phyloP scores from a whole-genome alignment of 2,797 vertebrate species.

The Tenualosa ilisha region DNA sequence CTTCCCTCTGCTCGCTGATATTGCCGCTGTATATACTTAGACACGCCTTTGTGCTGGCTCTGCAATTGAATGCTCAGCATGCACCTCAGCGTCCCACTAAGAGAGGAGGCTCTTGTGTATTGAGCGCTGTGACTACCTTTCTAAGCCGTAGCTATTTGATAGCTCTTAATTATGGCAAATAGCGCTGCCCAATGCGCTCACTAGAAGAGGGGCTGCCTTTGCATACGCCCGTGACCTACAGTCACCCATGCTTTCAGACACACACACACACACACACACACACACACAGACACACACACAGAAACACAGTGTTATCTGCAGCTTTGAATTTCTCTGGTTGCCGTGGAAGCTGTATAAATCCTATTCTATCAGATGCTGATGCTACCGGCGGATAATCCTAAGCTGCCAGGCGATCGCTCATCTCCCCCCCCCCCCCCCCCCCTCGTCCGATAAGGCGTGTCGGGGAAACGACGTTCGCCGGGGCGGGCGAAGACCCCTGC shows the following conservation, averaged over 20 bases:
- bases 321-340: not conserved
- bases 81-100: not conserved
- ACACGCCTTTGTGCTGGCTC: not conserved
- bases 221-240: not conserved
- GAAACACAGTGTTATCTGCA: not conserved
- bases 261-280: not conserved
- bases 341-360: not conserved
- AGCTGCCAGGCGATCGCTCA: not conserved
- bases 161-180: not conserved
- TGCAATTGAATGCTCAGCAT: not conserved
- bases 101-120: not conserved
- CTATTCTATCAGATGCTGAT: not conserved
- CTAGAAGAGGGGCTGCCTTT: not conserved
- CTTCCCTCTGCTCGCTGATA: not conserved
- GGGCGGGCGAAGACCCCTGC: too few relatives aligned
- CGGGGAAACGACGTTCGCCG: not conserved
- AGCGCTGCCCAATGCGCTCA: not conserved
- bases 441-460: not conserved
- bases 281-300: not conserved
- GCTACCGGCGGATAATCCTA: not conserved
- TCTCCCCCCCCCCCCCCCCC: not conserved
- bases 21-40: not conserved
- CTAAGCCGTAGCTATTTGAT: not conserved
- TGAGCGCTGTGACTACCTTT: too few relatives aligned
- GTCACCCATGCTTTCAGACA: not conserved